A percentile compares a stretch with the other conserved stretches of the same genome.
These are phyloP conservation scores for Schizotus pectinicornis DNA, from an alignment of 2,888 invertebrate genomes.

Conservation along the genomic window DNA sequence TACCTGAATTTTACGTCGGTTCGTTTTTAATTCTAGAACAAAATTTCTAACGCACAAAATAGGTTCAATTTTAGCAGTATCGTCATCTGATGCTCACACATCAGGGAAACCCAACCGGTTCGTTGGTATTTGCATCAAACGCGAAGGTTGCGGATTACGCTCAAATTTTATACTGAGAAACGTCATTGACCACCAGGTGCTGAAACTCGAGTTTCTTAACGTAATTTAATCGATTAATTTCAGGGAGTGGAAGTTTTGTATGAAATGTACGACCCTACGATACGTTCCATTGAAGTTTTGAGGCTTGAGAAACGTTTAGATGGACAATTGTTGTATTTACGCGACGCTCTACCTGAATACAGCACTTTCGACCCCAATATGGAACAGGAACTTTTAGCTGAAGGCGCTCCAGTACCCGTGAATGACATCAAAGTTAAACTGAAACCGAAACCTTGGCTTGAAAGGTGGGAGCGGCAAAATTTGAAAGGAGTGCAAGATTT, in stretches of 20 bases:
- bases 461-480: slow-evolving; percentile 83
- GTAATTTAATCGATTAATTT: slow-evolving; percentile 29
- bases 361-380: slow-evolving; percentile 93
- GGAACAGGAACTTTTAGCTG: slow-evolving; percentile 81
- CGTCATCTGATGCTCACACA: slow-evolving; percentile 83
- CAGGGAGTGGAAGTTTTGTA: slow-evolving; percentile 72
- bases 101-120: slow-evolving; percentile 84
- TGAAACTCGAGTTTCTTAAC: background rate
- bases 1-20: slow-evolving; percentile 99
- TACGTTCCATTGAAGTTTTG: slow-evolving; percentile 89
- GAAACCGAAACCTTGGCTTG: slow-evolving; percentile 88
- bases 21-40: slow-evolving; percentile 49
- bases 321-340: slow-evolving; percentile 83
- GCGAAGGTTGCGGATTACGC: slow-evolving; percentile 81
- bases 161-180: slow-evolving; percentile 90
- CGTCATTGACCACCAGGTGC: slow-evolving; percentile 82
- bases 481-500: slow-evolving; percentile 70
- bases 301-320: slow-evolving; percentile 93
- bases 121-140: slow-evolving; percentile 93
- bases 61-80: slow-evolving; percentile 90
- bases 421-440: slow-evolving; percentile 66
- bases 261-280: slow-evolving; percentile 92
- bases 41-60: no score
- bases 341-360: slow-evolving; percentile 89
- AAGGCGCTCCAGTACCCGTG: slow-evolving; percentile 61